These are phyloP conservation scores for Euphysa ruthae DNA, from an alignment of 30 jellyfish, hydroid and myxozoan genomes.

Conservation along the genomic window DNA sequence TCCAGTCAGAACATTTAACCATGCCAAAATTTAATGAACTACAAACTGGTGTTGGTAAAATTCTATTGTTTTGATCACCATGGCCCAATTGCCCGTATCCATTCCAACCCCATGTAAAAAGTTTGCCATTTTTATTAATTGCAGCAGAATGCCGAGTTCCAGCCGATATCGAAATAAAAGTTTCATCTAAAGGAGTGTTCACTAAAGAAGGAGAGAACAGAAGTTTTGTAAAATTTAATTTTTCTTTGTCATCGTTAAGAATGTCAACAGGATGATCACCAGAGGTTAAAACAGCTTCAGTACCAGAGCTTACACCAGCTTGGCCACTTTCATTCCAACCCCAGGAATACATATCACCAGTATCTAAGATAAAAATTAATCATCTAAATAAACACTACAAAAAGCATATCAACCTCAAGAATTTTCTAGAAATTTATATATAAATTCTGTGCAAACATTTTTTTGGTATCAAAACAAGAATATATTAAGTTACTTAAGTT, in stretches of 20 bases:
- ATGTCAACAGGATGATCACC: neutral
- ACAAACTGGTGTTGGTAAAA: neutral
- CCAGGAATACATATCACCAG: conserved; percentile 94
- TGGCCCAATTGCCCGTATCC: conserved; percentile 87
- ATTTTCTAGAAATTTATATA: no score
- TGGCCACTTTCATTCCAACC: conserved; percentile 99
- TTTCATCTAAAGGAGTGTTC: conserved; percentile 43
- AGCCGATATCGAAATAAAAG: conserved; percentile 35
- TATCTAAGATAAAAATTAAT: conserved; percentile 31
- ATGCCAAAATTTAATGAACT: no score
- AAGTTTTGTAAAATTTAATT: neutral
- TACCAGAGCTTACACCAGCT: conserved; percentile 40
- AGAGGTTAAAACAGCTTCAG: no score
- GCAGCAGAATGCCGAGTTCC: conserved; percentile 98
- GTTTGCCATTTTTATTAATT: conserved; percentile 25
- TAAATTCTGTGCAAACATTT: no score
- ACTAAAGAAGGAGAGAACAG: conserved; percentile 29
- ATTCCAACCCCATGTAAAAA: conserved; percentile 99
- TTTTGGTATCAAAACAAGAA: no score
- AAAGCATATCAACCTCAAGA: no score
- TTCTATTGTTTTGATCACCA: conserved; percentile 35
- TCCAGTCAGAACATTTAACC: no score
- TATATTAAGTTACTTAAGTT: no score
- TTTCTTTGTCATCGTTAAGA: conserved; percentile 8
- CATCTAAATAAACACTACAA: no score